phyloP scores from a whole-genome alignment of 1,140 invertebrate species.

The Plectus sambesii region DNA sequence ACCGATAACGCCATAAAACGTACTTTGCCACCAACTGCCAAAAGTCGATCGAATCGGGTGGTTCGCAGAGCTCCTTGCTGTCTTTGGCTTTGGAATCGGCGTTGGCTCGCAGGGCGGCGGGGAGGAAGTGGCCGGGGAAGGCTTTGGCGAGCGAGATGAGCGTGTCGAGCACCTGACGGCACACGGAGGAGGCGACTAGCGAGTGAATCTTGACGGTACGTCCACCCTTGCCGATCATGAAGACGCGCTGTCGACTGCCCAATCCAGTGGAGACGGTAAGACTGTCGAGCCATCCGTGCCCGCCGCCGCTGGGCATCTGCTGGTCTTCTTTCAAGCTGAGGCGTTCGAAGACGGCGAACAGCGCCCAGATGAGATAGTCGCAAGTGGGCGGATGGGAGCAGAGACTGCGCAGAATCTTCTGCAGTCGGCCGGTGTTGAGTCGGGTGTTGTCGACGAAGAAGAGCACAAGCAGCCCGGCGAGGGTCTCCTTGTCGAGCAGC shows the following conservation, averaged over 20 bases:
- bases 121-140: slow-evolving; percentile 26
- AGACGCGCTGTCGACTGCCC: slow-evolving; percentile 16
- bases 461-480: slow-evolving; percentile 29
- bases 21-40: slow-evolving; percentile 24
- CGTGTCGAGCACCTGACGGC: slow-evolving; percentile 23
- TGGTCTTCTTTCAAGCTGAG: slow-evolving; percentile 24
- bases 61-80: slow-evolving; percentile 1
- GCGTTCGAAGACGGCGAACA: slow-evolving; percentile 32
- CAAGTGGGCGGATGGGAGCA: slow-evolving; percentile 36
- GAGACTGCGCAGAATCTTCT: slow-evolving; percentile 28
- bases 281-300: slow-evolving; percentile 20
- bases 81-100: not conserved
- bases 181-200: slow-evolving; percentile 14
- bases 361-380: slow-evolving; percentile 31
- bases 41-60: slow-evolving; percentile 13
- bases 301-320: too few relatives aligned
- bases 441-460: slow-evolving; percentile 36
- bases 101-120: slow-evolving; percentile 10
- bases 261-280: slow-evolving; percentile 20
- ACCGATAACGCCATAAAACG: too few relatives aligned
- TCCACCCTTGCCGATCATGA: slow-evolving; percentile 20
- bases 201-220: slow-evolving; percentile 23
- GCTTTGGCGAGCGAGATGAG: slow-evolving; percentile 21
- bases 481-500: slow-evolving; percentile 31
- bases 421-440: slow-evolving; percentile 25